Evolutionary conservation across 2,797 vertebrate species (phyloP), one percentile per base, ranked within the genome.

Genomic region (Acropternis orthonyx): DNA sequence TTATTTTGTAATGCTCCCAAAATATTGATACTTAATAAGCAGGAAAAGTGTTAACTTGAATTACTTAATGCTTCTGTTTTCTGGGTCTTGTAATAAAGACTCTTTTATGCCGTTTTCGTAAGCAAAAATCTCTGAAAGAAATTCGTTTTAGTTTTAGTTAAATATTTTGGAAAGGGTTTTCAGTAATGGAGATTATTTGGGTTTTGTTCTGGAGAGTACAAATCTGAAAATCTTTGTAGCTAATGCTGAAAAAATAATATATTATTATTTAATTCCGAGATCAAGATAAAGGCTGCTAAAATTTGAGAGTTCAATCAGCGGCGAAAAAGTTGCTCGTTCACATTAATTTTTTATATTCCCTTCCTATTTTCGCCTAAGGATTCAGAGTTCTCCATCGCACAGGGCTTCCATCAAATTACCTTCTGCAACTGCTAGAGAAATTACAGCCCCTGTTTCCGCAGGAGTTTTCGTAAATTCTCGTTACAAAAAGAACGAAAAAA

Each of bases 201-300:
- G 1, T 65, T 95, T 95, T 82, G 21, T 93, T 88, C 48, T 36
- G 77, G 89, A 72, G 48, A 62, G 24, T 32, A 79, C 36, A 94
- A 94, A 67, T 92, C 54, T 43, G 59, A 67, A 92, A 90, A 85
- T 36, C 61, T 87, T 93, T 92, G 68, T 89, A 52, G 26, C 59
- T 94, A 96, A 92, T 84, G 48, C 68, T 89, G 75, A 79, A 91
- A 85, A 92, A 88, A 92, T 86, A 94, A 82, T 81, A 89, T 84
- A 79, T 81, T 89, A 68, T 92, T 95, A 93, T 96, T 95, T 95
- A 95, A 96, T 84, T 93, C 56, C 59, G 48, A 93, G 94, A 95
- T 96, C 89, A 95, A 94, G 94, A 95, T 96, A 93, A 96, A 96
- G 68, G 49, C 69, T 86, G 51, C 80, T 95, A 88, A 74, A 72